A percentile compares a stretch with the other conserved stretches of the same genome.
Evolutionary conservation across 2,113 vertebrate species (phyloP).

Genomic region (Silurus asotus): DNA sequence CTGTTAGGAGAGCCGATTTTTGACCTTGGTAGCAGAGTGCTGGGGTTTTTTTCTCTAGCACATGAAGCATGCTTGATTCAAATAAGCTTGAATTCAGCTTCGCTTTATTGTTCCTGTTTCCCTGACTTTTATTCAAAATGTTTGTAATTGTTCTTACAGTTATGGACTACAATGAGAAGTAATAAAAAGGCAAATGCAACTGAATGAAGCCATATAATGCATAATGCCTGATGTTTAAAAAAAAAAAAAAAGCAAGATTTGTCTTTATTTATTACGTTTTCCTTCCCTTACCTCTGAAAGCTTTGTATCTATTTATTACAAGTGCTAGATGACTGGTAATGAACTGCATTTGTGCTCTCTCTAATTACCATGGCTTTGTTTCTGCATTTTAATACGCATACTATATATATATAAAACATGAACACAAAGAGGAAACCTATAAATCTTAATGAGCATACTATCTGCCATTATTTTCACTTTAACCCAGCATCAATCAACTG

Average conservation of each 20-base stretch:
- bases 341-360: background rate
- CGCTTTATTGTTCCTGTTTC: background rate
- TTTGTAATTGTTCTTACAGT: background rate
- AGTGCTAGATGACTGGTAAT: background rate
- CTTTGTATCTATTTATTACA: background rate
- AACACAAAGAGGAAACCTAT: background rate
- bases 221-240: background rate
- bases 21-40: slow-evolving; percentile 4
- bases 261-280: background rate
- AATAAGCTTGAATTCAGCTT: background rate
- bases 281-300: background rate
- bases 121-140: background rate
- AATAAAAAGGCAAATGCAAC: background rate
- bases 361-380: background rate
- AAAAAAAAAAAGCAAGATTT: background rate
- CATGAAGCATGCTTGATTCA: background rate
- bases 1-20: background rate
- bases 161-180: background rate
- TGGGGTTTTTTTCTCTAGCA: background rate
- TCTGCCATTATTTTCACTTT: background rate
- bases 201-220: no score
- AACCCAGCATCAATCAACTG: background rate
- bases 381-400: background rate
- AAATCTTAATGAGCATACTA: background rate
- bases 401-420: background rate